A percentile compares a stretch with the other conserved stretches of the same genome.
These are phyloP conservation scores for Chauna torquata DNA, from an alignment of 2,113 vertebrate species.

Conservation along the genomic window DNA sequence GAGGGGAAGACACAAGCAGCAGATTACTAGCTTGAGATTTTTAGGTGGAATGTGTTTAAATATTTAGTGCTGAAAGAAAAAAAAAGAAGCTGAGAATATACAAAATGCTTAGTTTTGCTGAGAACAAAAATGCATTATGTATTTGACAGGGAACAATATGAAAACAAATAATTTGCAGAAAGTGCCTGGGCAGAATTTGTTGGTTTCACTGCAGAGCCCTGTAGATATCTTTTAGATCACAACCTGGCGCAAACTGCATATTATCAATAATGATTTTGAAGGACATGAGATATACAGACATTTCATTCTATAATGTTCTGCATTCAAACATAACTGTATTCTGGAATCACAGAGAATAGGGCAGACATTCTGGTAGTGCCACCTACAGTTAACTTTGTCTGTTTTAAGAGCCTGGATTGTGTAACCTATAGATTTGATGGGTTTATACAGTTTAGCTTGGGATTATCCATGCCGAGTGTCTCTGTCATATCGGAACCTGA, in stretches of 20 bases:
- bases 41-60: conserved; percentile 66
- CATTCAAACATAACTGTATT: conserved; percentile 38
- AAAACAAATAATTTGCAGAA: conserved; percentile 67
- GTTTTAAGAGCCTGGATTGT: neutral
- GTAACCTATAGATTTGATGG: neutral
- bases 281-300: conserved; percentile 36
- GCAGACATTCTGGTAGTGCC: conserved; percentile 9
- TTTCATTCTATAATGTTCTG: conserved; percentile 53
- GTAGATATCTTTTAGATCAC: conserved; percentile 67
- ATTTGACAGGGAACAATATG: conserved; percentile 69
- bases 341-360: neutral
- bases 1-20: neutral
- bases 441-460: neutral
- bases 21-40: conserved; percentile 51
- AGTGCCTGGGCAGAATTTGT: conserved; percentile 45
- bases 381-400: neutral
- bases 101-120: conserved; percentile 65
- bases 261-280: conserved; percentile 65
- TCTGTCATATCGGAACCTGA: neutral
- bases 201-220: conserved; percentile 58
- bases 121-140: conserved; percentile 70
- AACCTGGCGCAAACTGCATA: conserved; percentile 41
- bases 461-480: neutral
- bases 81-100: conserved; percentile 34
- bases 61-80: conserved; percentile 71